phyloP scores from a whole-genome alignment of 2,797 vertebrate genomes.

The Pangasius macronema region DNA sequence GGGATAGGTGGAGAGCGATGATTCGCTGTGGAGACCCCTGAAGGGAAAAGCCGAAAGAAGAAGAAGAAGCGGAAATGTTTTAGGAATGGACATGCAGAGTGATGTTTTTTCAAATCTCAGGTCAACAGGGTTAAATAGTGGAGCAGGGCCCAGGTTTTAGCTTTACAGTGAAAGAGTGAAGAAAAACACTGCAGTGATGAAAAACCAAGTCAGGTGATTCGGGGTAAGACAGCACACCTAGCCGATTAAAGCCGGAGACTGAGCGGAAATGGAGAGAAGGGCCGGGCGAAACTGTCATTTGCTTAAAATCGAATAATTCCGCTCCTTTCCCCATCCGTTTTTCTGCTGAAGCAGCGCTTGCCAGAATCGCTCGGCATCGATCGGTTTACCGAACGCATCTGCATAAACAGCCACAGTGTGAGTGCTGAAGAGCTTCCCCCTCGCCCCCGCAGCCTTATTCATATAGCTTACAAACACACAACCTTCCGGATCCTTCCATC shows the following conservation, averaged over 20 bases:
- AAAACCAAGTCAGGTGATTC: slow-evolving; percentile 10
- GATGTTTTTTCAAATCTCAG: no score
- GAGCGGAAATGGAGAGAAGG: slow-evolving; percentile 20
- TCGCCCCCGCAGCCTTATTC: neutral
- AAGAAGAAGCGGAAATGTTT: no score
- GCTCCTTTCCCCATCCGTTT: slow-evolving; percentile 28
- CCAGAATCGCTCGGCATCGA: slow-evolving; percentile 50
- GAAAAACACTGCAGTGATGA: slow-evolving; percentile 2
- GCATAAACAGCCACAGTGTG: slow-evolving; percentile 7
- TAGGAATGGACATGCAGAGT: no score
- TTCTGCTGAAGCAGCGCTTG: slow-evolving; percentile 52
- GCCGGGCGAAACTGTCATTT: slow-evolving; percentile 31
- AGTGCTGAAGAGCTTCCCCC: slow-evolving; percentile 18
- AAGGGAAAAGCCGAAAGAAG: no score
- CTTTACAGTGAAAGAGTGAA: neutral
- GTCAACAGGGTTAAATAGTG: neutral
- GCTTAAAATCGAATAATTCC: slow-evolving; percentile 43
- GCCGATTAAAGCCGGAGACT: neutral
- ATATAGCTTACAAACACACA: neutral
- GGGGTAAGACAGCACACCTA: neutral
- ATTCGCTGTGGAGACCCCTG: no score
- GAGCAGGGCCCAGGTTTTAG: neutral
- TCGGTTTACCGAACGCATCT: slow-evolving; percentile 33
- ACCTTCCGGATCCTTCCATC: neutral
- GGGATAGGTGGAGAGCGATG: no score